Conservation (phyloP, 1,140 invertebrate genomes). For the Hypothenemus hampei region DNA sequence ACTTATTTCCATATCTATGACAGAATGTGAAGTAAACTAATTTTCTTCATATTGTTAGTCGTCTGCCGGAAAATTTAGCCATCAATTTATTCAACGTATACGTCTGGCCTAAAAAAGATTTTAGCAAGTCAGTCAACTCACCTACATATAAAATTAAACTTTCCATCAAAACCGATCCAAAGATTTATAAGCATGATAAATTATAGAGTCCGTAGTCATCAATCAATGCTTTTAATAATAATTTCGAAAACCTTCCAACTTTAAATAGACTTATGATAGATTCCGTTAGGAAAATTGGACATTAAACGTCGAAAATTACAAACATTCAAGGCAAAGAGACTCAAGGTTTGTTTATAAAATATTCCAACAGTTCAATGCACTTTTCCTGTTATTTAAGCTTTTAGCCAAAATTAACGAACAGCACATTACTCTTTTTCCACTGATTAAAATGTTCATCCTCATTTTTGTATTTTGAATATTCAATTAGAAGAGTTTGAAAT, state of each 20-base stretch:
- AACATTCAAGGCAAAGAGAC: no score
- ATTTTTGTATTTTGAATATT: no score
- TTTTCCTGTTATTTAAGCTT: no score
- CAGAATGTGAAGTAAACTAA: background rate
- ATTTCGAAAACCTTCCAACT: conserved; percentile 23
- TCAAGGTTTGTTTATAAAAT: no score
- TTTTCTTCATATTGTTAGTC: background rate
- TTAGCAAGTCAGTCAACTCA: conserved; percentile 28
- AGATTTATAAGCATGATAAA: conserved; percentile 30
- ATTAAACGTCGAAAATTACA: no score
- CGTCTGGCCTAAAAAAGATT: conserved; percentile 6
- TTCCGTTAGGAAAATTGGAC: conserved; percentile 22
- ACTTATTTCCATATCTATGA: background rate
- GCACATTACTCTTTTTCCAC: no score
- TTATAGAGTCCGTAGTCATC: conserved; percentile 28
- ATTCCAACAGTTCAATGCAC: no score
- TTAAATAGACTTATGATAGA: conserved; percentile 27
- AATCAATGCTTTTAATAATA: conserved; percentile 30
- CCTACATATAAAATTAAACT: conserved; percentile 31
- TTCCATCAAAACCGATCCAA: conserved; percentile 24
- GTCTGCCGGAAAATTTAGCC: background rate
- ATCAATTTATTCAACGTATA: background rate
- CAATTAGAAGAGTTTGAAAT: no score
- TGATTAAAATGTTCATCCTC: no score
- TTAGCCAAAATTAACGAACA: no score